phyloP scores from a whole-genome alignment of 2,888 invertebrate genomes.

The Venusia cambrica region DNA sequence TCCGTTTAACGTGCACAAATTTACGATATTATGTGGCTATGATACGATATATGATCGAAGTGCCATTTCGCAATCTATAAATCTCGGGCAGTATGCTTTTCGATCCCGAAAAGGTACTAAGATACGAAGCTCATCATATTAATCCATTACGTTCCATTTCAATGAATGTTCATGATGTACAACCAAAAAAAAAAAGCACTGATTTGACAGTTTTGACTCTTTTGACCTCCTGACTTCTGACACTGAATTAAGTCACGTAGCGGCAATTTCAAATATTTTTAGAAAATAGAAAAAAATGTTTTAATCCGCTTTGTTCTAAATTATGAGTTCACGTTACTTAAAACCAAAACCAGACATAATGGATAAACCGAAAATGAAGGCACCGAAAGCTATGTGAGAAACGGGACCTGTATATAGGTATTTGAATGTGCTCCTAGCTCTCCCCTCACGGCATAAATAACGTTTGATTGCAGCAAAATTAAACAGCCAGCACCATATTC shows the following conservation, averaged over 20 bases:
- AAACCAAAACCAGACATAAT: constrained; percentile 6
- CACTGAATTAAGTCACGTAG: constrained; percentile 2
- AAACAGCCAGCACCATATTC: constrained; percentile 20
- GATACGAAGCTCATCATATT: too few species aligned
- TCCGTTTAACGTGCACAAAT: too few species aligned
- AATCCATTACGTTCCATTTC: too few species aligned
- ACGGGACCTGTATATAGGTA: background rate
- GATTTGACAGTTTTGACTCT: background rate
- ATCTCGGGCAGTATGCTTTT: too few species aligned
- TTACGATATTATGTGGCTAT: too few species aligned
- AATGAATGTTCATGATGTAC: background rate
- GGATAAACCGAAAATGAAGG: constrained; percentile 12
- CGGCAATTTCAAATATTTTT: constrained; percentile 11
- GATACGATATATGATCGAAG: too few species aligned
- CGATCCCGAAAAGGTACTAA: too few species aligned
- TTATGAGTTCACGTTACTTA: constrained; percentile 11
- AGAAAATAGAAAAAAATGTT: constrained; percentile 9
- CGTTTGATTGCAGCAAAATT: constrained; percentile 12
- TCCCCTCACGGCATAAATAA: too few species aligned
- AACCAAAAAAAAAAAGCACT: background rate
- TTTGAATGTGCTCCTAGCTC: too few species aligned
- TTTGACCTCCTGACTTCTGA: background rate
- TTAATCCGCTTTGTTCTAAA: too few species aligned
- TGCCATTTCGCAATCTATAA: too few species aligned
- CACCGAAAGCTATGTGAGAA: constrained; percentile 10